These are phyloP conservation scores for Echinops telfairi DNA, from an alignment of 2,113 vertebrate species.

Conservation along the genomic window DNA sequence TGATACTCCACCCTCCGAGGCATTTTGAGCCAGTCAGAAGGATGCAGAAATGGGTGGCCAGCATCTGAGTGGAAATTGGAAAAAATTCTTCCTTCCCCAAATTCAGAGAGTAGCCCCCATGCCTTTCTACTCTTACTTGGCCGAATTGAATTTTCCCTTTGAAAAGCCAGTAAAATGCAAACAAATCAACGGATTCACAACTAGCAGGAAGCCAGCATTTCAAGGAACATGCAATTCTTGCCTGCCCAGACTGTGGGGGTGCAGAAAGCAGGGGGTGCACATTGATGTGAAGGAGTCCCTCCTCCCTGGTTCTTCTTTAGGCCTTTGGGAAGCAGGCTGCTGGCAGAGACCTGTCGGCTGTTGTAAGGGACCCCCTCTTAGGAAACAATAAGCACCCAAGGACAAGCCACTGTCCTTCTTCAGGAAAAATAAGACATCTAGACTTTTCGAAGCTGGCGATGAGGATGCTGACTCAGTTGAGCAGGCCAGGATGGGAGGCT, in stretches of 20 bases:
- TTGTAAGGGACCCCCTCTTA: slow-evolving; percentile 52
- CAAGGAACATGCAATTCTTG: slow-evolving; percentile 17
- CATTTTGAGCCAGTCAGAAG: background rate
- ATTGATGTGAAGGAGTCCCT: background rate
- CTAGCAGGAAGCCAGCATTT: background rate
- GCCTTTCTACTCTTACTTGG: slow-evolving; percentile 31
- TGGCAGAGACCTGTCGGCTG: slow-evolving; percentile 45
- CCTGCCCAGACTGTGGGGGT: background rate
- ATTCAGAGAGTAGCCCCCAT: background rate
- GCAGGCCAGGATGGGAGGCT: background rate
- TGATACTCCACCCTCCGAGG: background rate
- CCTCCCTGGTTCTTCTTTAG: background rate
- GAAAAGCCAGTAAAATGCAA: slow-evolving; percentile 25
- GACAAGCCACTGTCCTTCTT: slow-evolving; percentile 40
- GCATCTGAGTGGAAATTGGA: background rate
- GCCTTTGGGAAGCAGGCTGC: slow-evolving; percentile 12
- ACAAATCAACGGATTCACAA: background rate
- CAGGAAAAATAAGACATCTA: slow-evolving; percentile 46
- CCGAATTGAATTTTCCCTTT: background rate
- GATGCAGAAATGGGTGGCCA: background rate
- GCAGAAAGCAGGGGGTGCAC: background rate
- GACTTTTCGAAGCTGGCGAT: background rate
- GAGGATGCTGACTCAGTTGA: background rate
- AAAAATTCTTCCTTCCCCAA: background rate
- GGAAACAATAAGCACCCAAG: slow-evolving; percentile 58